Base-by-base conservation (phyloP, 2,888 invertebrate genomes). In the Ophioninae sp. region DNA sequence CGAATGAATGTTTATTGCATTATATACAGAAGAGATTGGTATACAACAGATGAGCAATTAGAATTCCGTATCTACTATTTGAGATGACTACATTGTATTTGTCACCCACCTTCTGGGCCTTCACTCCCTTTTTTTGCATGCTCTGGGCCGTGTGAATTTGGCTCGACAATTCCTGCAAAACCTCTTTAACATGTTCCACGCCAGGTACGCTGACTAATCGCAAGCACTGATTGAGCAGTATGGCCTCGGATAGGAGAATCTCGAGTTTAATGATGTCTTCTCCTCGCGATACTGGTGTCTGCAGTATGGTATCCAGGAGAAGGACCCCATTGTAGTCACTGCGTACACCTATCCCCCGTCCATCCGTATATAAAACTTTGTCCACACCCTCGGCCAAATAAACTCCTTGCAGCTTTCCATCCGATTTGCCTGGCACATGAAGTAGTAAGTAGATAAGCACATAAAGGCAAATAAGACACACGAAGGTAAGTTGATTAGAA, bases 261-360 rank as follows among this genome's bases (percentile, higher is more conserved):
- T 98, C 98, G 87, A 98, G 93, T 92, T 96, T 96, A 87, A 98
- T 95, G 88, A 95, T 93, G 91, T 97, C 97, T 89, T 97, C 97
- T 74, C 96, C 94, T 88, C 96, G 95, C 73, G 95, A 93, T 84
- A 97, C 94, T 73, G 97, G 96, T 84, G 96, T 96, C 93, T 98
- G 98, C 82, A 98, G 94, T 89, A 97, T 96, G 74, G 98, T 97
- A 91, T 98, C 98, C 88, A 98, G 94, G 81, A 98, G 94, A 75
- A 98, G 94, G 77, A 98, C 97, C 85, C 98, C 98, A 94, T 98
- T 98, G 93, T 98, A 97, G 93, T 98, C 98, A 79, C 97, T 96
- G 83, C 98, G 95, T 84, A 97, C 95, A 86, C 98, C 97, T 88
- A 98, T 94, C 85, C 96, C 96, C 90, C 95, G 95, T 87, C 96